Conservation (phyloP, 2,113 vertebrate species). For the Gymnarchus niloticus region DNA sequence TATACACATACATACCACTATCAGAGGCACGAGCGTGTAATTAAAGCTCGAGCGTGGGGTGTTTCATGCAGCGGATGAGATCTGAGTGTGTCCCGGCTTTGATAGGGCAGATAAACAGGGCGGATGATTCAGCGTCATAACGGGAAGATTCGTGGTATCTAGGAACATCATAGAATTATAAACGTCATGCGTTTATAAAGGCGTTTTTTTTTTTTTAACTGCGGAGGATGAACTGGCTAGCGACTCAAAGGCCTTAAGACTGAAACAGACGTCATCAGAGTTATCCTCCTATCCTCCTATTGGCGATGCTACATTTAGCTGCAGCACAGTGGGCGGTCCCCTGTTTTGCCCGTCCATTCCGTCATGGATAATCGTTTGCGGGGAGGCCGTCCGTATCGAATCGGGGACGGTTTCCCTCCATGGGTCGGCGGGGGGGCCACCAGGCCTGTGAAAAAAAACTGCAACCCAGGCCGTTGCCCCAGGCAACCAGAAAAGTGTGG, state of each 20-base stretch:
- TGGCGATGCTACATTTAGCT: neutral
- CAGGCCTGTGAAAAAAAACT: neutral
- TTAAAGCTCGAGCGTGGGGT: conserved; percentile 46
- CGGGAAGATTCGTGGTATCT: neutral
- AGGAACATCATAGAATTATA: neutral
- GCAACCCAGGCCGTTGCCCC: conserved; percentile 1
- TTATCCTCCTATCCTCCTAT: neutral
- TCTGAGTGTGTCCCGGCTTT: conserved; percentile 18
- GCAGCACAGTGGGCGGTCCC: neutral
- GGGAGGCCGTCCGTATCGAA: neutral
- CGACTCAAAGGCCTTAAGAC: neutral
- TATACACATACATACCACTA: conserved; percentile 29
- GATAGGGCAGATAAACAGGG: conserved; percentile 9
- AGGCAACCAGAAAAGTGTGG: conserved; percentile 3
- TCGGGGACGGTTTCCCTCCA: neutral
- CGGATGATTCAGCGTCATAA: conserved; percentile 30
- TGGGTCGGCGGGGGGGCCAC: neutral
- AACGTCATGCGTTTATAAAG: neutral
- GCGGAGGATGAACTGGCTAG: neutral
- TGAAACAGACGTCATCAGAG: neutral
- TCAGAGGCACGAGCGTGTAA: conserved; percentile 48
- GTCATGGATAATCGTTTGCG: neutral
- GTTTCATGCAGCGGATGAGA: conserved; percentile 45
- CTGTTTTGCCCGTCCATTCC: too few species aligned
- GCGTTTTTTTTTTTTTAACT: neutral